Percentiles rank a stretch among this genome's conserved stretches.
Conservation (phyloP, 2,797 vertebrate species). For the Sebastes oblongus region DNA sequence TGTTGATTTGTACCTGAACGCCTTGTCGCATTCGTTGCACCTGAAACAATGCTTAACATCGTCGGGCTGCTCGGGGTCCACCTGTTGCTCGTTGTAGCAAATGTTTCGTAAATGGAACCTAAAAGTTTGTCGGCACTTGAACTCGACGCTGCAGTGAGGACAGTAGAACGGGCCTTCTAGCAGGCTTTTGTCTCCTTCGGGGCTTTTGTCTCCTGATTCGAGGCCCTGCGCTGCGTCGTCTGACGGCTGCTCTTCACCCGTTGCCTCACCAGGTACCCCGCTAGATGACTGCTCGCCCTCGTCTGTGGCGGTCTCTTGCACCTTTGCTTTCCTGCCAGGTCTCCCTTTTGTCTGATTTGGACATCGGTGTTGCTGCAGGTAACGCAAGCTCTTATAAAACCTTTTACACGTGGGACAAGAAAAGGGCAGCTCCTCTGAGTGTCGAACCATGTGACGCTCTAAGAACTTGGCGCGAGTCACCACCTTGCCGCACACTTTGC, state of each 20-base stretch:
- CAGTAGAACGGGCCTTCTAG: slow-evolving; percentile 72
- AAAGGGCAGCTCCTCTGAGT: slow-evolving; percentile 52
- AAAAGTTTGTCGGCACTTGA: slow-evolving; percentile 79
- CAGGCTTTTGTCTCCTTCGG: slow-evolving; percentile 45
- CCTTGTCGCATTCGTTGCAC: slow-evolving; percentile 76
- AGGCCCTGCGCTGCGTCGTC: slow-evolving; percentile 39
- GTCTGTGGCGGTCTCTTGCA: not conserved
- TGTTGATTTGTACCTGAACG: slow-evolving; percentile 76
- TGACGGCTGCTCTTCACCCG: slow-evolving; percentile 22
- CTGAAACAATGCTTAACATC: slow-evolving; percentile 71
- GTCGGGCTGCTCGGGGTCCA: slow-evolving; percentile 71
- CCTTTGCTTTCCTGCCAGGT: slow-evolving; percentile 28
- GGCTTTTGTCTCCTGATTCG: slow-evolving; percentile 27
- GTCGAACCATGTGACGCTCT: slow-evolving; percentile 68
- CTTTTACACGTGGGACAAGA: slow-evolving; percentile 63
- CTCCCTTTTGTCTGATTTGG: slow-evolving; percentile 24
- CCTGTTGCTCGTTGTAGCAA: slow-evolving; percentile 78
- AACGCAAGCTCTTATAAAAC: slow-evolving; percentile 67
- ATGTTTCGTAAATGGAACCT: slow-evolving; percentile 76
- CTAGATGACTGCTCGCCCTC: slow-evolving; percentile 54
- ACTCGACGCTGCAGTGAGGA: slow-evolving; percentile 76
- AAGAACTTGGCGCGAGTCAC: slow-evolving; percentile 57
- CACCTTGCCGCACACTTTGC: slow-evolving; percentile 70
- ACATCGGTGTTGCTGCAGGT: slow-evolving; percentile 73
- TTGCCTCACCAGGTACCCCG: not conserved